phyloP scores from a whole-genome alignment of 1,140 invertebrate species.

The Magallana ariakensis region DNA sequence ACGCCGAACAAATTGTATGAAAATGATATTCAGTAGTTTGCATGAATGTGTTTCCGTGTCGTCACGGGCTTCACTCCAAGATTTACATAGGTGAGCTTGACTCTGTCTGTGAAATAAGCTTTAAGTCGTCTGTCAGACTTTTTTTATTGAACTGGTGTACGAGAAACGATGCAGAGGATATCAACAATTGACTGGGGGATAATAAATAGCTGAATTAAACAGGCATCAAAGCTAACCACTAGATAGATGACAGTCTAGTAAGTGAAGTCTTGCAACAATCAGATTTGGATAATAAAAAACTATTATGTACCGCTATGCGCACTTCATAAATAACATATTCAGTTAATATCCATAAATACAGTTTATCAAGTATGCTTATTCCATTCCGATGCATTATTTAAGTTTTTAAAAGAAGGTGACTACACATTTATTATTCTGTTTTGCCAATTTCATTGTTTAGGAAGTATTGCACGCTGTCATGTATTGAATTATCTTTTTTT shows the following conservation, averaged over 20 bases:
- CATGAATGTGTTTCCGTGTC: neutral
- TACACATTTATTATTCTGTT: too few species aligned
- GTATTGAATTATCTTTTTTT: too few species aligned
- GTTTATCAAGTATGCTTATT: neutral
- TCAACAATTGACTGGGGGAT: neutral
- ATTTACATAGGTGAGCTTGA: neutral
- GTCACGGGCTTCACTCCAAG: neutral
- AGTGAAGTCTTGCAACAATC: too few species aligned
- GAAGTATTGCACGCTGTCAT: too few species aligned
- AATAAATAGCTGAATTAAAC: slow-evolving; percentile 7
- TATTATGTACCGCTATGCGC: too few species aligned
- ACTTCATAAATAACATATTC: neutral
- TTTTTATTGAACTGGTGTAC: neutral
- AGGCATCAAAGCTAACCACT: neutral
- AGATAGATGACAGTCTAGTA: neutral
- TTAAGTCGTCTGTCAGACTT: neutral
- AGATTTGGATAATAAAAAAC: too few species aligned
- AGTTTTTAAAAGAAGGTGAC: too few species aligned
- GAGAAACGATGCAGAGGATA: neutral
- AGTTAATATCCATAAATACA: neutral
- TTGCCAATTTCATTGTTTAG: too few species aligned
- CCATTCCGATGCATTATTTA: neutral
- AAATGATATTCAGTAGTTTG: slow-evolving; percentile 4
- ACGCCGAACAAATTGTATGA: neutral
- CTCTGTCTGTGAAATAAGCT: slow-evolving; percentile 9